phyloP scores from a whole-genome alignment of 2,797 vertebrate species.

The Carcharodon carcharias region DNA sequence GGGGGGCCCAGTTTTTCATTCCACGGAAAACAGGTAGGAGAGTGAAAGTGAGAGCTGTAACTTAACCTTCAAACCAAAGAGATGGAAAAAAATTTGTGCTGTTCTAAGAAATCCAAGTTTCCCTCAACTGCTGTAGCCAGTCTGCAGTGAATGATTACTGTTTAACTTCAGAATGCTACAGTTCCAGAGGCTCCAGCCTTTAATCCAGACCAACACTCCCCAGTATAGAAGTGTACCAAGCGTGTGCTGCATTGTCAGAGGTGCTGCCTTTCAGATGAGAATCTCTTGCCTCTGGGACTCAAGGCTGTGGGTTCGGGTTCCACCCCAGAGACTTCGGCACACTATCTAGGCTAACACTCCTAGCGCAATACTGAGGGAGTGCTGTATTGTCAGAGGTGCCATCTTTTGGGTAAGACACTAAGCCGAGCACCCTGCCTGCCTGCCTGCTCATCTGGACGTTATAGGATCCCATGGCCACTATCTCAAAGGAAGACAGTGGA shows the following conservation, averaged over 20 bases:
- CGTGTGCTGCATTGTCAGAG: not conserved
- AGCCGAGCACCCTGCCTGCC: too few species aligned
- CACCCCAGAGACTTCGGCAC: too few species aligned
- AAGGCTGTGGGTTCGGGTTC: too few species aligned
- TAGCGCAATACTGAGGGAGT: too few species aligned
- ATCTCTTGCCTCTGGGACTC: too few species aligned
- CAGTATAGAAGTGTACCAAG: not conserved
- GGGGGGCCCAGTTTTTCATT: not conserved
- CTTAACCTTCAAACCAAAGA: not conserved
- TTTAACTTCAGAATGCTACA: not conserved
- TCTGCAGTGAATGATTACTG: not conserved
- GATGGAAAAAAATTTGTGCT: not conserved
- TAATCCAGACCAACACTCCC: not conserved
- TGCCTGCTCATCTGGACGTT: not conserved
- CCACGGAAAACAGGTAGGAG: not conserved
- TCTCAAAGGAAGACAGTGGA: not conserved
- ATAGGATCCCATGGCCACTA: not conserved
- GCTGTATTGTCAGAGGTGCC: too few species aligned
- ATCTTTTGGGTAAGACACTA: not conserved
- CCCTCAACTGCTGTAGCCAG: not conserved
- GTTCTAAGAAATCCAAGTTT: not conserved
- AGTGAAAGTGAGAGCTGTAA: not conserved
- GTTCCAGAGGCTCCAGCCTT: not conserved
- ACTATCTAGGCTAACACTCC: too few species aligned
- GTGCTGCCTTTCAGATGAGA: not conserved